Evolutionary conservation across 1,140 invertebrate genomes (phyloP).

Genomic region (Ostrea denselamellosa): DNA sequence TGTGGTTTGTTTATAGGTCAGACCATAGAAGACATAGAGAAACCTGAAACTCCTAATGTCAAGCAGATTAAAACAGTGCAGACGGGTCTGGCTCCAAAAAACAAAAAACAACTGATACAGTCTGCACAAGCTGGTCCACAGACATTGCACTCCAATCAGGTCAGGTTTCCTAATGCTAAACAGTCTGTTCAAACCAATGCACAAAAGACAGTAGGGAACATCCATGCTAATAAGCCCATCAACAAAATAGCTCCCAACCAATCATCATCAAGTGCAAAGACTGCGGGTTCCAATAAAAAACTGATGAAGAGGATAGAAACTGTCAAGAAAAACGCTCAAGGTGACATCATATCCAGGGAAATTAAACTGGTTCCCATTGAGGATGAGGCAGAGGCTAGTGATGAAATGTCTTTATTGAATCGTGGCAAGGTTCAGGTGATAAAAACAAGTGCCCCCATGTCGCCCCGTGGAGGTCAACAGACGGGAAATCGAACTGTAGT

Average conservation of each 20-base stretch:
- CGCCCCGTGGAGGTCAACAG: not conserved
- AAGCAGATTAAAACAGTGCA: not conserved
- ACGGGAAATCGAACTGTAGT: not conserved
- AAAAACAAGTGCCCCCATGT: not conserved
- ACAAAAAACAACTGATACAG: not conserved
- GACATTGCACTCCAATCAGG: not conserved
- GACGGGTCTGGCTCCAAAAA: not conserved
- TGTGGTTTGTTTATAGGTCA: not conserved
- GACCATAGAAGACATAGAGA: not conserved
- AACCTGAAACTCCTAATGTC: not conserved
- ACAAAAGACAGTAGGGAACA: not conserved
- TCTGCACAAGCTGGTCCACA: not conserved
- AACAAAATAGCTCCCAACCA: not conserved
- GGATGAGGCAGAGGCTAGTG: not conserved
- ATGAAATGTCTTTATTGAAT: not conserved
- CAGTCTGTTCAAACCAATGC: not conserved
- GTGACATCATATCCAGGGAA: slow-evolving; percentile 19
- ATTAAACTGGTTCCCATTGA: slow-evolving; percentile 16
- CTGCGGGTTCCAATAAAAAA: not conserved
- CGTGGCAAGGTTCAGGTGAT: not conserved
- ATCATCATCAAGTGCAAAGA: not conserved
- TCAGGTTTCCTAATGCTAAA: not conserved
- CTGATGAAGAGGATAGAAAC: slow-evolving; percentile 19
- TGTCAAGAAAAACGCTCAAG: slow-evolving; percentile 30
- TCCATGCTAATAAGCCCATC: not conserved